These are phyloP conservation scores for Hippasteria phrygiana DNA, from an alignment of 53 echinoderm and acorn worm species.

Conservation along the genomic window DNA sequence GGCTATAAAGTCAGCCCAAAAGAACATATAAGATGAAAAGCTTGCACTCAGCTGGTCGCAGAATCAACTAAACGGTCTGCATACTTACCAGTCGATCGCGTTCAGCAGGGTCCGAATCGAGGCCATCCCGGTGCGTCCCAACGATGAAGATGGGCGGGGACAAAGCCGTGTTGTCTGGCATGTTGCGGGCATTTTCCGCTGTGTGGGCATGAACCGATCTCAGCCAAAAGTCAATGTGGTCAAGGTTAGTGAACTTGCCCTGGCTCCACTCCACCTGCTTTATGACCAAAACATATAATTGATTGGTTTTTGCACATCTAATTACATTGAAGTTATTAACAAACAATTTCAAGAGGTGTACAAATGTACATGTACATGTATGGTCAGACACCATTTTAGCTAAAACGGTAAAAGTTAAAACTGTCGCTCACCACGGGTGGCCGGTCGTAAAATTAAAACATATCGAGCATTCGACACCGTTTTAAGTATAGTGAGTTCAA, in stretches of 20 bases:
- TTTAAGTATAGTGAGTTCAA: no score
- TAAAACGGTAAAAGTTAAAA: no score
- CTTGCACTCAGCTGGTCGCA: background rate
- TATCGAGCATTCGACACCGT: no score
- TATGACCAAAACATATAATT: background rate
- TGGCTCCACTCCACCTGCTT: slow-evolving; percentile 78
- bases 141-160: slow-evolving; percentile 85
- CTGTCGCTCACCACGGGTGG: no score
- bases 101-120: slow-evolving; percentile 63
- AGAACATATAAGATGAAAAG: no score
- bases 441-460: no score
- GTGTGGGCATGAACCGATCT: slow-evolving; percentile 87
- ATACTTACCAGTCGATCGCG: slow-evolving; percentile 69
- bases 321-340: background rate
- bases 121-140: slow-evolving; percentile 82
- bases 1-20: no score
- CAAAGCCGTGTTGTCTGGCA: slow-evolving; percentile 69
- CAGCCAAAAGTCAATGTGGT: slow-evolving; percentile 90
- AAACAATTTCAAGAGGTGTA: no score
- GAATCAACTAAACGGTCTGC: background rate
- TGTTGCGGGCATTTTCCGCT: slow-evolving; percentile 71
- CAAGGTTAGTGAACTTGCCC: slow-evolving; percentile 81
- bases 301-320: background rate
- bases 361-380: background rate
- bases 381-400: no score